A percentile compares a stretch with the other conserved stretches of the same genome.
These are phyloP conservation scores for Gadopsis marmoratus DNA, from an alignment of 2,797 vertebrate species.

Conservation along the genomic window DNA sequence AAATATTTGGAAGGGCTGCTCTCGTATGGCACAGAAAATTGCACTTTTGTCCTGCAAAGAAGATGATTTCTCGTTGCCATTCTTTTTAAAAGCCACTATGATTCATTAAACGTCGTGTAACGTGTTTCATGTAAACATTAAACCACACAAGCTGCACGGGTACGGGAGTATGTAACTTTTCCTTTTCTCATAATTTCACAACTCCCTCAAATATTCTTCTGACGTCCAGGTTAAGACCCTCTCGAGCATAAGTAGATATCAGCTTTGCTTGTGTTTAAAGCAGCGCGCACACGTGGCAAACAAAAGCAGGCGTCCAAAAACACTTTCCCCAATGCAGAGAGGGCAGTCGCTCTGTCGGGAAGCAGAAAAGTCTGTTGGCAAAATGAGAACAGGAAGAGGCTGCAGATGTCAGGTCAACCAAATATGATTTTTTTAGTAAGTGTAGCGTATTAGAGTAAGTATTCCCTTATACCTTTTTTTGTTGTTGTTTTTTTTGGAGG, in stretches of 20 bases:
- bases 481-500: too few species aligned
- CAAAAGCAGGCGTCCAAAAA: constrained; percentile 1
- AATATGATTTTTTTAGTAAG: neutral
- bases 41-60: neutral
- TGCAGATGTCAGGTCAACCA: constrained; percentile 52
- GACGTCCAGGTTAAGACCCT: neutral
- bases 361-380: constrained; percentile 27
- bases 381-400: constrained; percentile 35
- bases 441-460: neutral
- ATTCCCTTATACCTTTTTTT: neutral
- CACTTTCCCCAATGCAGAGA: neutral
- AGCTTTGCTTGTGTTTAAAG: neutral
- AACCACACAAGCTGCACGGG: neutral
- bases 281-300: constrained; percentile 33
- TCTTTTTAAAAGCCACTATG: neutral
- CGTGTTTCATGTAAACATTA: too few species aligned
- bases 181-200: constrained; percentile 11
- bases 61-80: neutral
- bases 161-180: neutral
- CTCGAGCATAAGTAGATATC: neutral
- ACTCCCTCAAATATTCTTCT: neutral
- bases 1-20: too few species aligned
- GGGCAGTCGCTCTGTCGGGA: constrained; percentile 5
- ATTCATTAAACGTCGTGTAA: neutral
- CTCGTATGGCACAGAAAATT: too few species aligned